Base-by-base conservation (phyloP, 2,888 invertebrate genomes). In the Eristalis arbustorum region DNA sequence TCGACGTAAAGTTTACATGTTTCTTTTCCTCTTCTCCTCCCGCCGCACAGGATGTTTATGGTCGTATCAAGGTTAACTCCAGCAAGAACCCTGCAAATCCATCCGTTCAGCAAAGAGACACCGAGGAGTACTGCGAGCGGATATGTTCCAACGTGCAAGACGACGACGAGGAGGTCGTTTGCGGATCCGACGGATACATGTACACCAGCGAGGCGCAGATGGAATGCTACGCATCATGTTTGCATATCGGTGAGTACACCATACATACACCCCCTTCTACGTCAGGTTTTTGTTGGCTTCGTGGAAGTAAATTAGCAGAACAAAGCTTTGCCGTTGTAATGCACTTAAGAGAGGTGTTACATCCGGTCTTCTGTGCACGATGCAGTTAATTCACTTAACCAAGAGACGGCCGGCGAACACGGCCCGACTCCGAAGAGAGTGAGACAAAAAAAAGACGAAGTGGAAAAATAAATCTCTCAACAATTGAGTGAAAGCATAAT, bases 111-210 rank as follows among this genome's bases (percentile, higher is more conserved):
- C 89, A 90, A 56, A 90, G 90, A 85, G 91, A 91, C 59, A 90
- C 90, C 3, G 92, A 92, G 83, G 91, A 90, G 3, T 91, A 91
- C 88, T 92, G 92, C 49, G 92, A 92, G 80, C 90, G 91, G 22
- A 90, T 92, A 62, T 92, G 92, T 84, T 91, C 92, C 14, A 92
- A 92, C 85, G 91, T 92, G 1, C 91, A 92, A 77, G 92, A 92
- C 83, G 92, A 92, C 42, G 91, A 91, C 77, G 92, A 92, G 74
- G 92, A 92, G 88, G 90, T 92, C 31, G 90, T 92, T 1, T 92
- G 92, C 79, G 92, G 92, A 28, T 92, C 92, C 18, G 92, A 92
- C 88, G 92, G 92, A 62, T 92, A 91, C 72, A 92, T 92, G 92
- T 92, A 92, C 75, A 92, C 92, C 6, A 92, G 92, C 66, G 92